A percentile compares a stretch with the other conserved stretches of the same genome.
These are phyloP conservation scores for Brachyrhaphis roseni DNA, from an alignment of 2,797 vertebrate genomes.

Conservation along the genomic window DNA sequence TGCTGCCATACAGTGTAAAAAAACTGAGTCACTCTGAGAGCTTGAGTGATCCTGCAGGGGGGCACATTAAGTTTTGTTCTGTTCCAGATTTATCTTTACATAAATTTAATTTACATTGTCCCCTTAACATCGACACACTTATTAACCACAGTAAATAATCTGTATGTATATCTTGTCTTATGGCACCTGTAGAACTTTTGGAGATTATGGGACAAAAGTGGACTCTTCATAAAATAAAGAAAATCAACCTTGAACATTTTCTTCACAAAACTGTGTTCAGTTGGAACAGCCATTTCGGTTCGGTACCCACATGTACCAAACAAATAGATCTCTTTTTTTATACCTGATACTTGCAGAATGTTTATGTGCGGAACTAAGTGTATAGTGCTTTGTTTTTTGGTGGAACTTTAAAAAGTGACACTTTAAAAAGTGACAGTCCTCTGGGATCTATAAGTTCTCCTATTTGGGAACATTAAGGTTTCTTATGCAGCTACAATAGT, in stretches of 20 bases:
- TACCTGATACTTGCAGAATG: background rate
- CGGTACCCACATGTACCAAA: background rate
- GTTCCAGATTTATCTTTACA: background rate
- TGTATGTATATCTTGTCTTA: background rate
- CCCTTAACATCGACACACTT: background rate
- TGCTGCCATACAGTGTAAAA: conserved; percentile 27
- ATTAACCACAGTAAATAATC: background rate
- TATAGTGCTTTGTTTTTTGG: no score
- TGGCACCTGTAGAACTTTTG: no score
- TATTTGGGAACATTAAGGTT: background rate
- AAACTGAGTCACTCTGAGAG: conserved; percentile 52
- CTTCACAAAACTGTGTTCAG: background rate
- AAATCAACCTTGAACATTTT: background rate
- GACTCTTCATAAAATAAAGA: background rate
- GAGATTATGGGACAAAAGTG: background rate
- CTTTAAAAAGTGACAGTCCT: no score
- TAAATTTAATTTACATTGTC: background rate
- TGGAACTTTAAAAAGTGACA: no score
- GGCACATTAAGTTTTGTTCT: background rate
- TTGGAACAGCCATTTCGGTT: background rate
- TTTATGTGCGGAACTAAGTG: background rate
- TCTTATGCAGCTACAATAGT: background rate
- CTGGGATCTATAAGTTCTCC: background rate
- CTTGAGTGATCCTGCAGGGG: conserved; percentile 20
- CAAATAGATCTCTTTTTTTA: background rate